Evolutionary conservation across 2,888 invertebrate species (phyloP), one percentile per base, ranked within the genome.

Genomic region (Sisyra nigra): DNA sequence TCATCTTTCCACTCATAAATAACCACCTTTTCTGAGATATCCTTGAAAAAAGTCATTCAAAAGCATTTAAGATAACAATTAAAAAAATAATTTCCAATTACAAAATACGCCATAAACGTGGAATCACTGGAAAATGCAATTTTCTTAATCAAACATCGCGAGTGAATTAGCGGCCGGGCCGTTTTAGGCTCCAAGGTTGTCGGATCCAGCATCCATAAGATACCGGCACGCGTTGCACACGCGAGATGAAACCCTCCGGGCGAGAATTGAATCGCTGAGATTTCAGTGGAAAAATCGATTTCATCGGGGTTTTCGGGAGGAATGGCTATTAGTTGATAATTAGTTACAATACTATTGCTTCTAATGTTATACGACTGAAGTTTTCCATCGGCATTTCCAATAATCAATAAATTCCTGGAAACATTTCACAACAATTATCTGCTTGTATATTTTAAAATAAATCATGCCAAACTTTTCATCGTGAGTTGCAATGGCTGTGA

Each of bases 221-320:
- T 62, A 1, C 80, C 79, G 37, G 69, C 72, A 44, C 65, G 63
- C 48, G 71, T 54, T 0, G 76, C 78, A 50, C 74, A 72, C 1
- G 68, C 69, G 14, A 80, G 59, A 54, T 71, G 69, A 24, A 69
- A 50, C 34, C 72, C 74, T 72, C 17, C 35, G 17, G 35, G 15
- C 14, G 35, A 35, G 6, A 13, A 35, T 35, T 35, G 14, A 13
- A 19, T 15, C 9, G 17, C 37, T 37, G 17, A 11, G 11, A 37
- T 37, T 15, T 37, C 11, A 2, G 7, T 37, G 8, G 37, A 8
- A 19, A 15, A n/a, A 18, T 37, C 19, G n/a, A 10, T 3, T n/a
- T 37, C 37, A 19, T 19, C 18, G n/a, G 17, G 17, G 2, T 7
- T 2, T 35, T 35, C 2, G 9, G 9, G 35, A 13, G 14, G 14